Evolutionary conservation across 2,888 invertebrate genomes (phyloP).

Genomic region (Myopa tessellatipennis): DNA sequence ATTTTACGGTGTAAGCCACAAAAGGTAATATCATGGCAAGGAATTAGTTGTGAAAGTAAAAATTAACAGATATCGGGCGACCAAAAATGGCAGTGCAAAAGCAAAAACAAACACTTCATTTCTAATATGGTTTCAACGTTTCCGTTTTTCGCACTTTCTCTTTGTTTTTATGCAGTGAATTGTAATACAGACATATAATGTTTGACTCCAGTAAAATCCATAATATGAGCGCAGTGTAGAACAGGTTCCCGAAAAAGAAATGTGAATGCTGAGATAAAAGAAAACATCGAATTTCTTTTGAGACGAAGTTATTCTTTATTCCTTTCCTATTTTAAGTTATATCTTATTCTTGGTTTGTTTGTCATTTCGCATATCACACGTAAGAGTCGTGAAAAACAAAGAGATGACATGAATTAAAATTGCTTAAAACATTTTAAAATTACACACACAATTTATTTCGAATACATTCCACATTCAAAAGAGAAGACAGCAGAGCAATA

Average conservation of each 20-base stretch:
- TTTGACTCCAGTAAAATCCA: conserved; percentile 24
- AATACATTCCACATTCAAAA: not conserved
- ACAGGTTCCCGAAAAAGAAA: conserved; percentile 32
- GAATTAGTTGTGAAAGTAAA: conserved; percentile 35
- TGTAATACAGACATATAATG: conserved; percentile 9
- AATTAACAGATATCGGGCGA: conserved; percentile 8
- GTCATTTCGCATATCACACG: no score
- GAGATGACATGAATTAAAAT: no score
- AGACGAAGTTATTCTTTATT: no score
- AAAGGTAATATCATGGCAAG: conserved; percentile 24
- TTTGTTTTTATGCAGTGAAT: conserved; percentile 43
- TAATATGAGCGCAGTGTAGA: conserved; percentile 23
- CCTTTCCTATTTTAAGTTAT: no score
- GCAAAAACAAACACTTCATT: conserved; percentile 44
- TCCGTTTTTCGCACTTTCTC: conserved; percentile 61
- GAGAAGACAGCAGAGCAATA: conserved; percentile 41
- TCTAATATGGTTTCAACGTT: conserved; percentile 57
- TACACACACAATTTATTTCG: no score
- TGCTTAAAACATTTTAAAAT: no score
- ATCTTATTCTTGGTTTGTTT: no score
- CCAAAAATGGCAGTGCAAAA: conserved; percentile 24
- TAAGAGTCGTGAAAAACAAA: no score
- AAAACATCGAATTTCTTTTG: not conserved
- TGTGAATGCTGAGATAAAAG: conserved; percentile 5
- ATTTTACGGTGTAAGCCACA: not conserved